phyloP scores from a whole-genome alignment of 2,113 vertebrate species.

The Hippopotamus amphibius region DNA sequence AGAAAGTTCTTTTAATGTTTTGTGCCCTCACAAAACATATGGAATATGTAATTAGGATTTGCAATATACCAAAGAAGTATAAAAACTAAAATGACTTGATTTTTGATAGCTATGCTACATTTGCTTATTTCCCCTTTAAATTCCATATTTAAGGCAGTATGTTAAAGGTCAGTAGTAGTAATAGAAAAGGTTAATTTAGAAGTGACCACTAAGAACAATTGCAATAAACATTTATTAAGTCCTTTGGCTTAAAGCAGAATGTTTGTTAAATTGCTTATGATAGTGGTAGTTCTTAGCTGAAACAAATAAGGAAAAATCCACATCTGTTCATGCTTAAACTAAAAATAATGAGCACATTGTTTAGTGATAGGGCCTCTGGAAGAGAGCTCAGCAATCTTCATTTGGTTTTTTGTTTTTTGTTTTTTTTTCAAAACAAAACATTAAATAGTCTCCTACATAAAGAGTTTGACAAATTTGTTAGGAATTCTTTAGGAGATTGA shows the following conservation, averaged over 20 bases:
- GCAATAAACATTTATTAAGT: conserved; percentile 23
- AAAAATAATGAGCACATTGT: conserved; percentile 53
- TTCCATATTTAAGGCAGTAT: background rate
- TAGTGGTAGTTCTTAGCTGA: conserved; percentile 17
- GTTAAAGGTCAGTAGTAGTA: background rate
- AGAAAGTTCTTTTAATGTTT: conserved; percentile 59
- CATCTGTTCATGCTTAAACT: conserved; percentile 59
- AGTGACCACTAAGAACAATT: background rate
- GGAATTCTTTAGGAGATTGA: background rate
- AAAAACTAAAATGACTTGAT: conserved; percentile 71
- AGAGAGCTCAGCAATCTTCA: conserved; percentile 23
- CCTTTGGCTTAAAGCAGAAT: conserved; percentile 26
- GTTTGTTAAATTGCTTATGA: conserved; percentile 46
- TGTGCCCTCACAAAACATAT: conserved; percentile 34
- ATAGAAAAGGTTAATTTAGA: background rate
- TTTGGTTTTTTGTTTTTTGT: background rate
- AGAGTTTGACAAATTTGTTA: background rate
- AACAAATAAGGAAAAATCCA: conserved; percentile 52
- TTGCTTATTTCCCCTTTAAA: conserved; percentile 26
- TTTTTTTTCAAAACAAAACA: conserved; percentile 36
- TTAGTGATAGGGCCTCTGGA: conserved; percentile 6
- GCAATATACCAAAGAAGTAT: conserved; percentile 63
- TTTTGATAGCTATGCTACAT: conserved; percentile 20
- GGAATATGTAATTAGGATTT: conserved; percentile 77
- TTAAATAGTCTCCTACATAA: conserved; percentile 9